Evolutionary conservation across 2,888 invertebrate genomes (phyloP).

Genomic region (Leptinotarsa rubiginosa): DNA sequence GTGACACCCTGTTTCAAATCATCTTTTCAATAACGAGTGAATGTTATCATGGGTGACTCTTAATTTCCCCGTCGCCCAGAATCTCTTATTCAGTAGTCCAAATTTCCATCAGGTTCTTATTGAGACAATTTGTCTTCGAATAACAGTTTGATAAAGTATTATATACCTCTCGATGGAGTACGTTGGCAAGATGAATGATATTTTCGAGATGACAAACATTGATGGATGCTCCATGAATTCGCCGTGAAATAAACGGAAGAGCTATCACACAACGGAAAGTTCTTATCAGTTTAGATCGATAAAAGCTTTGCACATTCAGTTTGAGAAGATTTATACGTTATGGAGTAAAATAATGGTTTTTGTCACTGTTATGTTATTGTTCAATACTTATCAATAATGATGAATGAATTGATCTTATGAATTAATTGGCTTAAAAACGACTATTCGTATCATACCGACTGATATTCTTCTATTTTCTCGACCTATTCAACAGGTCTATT

Average conservation of each 20-base stretch:
- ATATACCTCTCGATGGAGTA: slow-evolving; percentile 25
- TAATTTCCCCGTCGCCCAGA: neutral
- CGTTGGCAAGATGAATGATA: slow-evolving; percentile 36
- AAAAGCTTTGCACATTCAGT: slow-evolving; percentile 23
- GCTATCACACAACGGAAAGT: slow-evolving; percentile 33
- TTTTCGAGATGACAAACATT: slow-evolving; percentile 35
- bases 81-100: neutral
- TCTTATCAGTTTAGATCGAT: slow-evolving; percentile 30
- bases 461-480: too few relatives aligned
- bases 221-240: slow-evolving; percentile 17
- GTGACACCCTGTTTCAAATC: too few relatives aligned
- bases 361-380: too few relatives aligned
- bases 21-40: too few relatives aligned
- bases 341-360: too few relatives aligned
- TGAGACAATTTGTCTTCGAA: slow-evolving; percentile 29
- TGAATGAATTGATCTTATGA: too few relatives aligned
- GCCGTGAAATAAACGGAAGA: slow-evolving; percentile 33
- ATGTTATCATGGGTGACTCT: neutral
- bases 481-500: too few relatives aligned
- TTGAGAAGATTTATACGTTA: too few relatives aligned
- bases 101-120: slow-evolving; percentile 14
- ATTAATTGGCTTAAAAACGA: too few relatives aligned
- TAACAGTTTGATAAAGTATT: slow-evolving; percentile 30
- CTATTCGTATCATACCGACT: too few relatives aligned
- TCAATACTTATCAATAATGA: too few relatives aligned